Conservation (phyloP, 1,140 invertebrate genomes). For the Caenorhabditis remanei region DNA sequence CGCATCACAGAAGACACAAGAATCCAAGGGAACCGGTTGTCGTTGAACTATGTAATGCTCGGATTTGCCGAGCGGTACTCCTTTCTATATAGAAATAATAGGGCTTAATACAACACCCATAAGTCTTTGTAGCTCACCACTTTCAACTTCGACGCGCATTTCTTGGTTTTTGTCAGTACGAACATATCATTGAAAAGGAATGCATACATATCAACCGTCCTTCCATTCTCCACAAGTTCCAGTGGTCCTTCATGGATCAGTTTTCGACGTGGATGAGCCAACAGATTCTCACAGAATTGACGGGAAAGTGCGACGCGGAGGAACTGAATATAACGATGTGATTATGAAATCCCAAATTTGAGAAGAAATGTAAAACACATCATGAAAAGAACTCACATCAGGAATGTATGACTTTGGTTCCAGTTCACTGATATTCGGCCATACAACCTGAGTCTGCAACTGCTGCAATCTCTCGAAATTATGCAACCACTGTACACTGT, state of each 20-base stretch:
- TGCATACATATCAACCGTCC: slow-evolving; percentile 82
- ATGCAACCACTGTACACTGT: slow-evolving; percentile 85
- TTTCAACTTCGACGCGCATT: slow-evolving; percentile 80
- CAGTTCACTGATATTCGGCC: slow-evolving; percentile 83
- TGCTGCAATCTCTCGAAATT: slow-evolving; percentile 84
- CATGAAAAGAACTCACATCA: slow-evolving; percentile 79
- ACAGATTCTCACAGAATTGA: slow-evolving; percentile 84
- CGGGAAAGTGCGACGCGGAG: slow-evolving; percentile 81
- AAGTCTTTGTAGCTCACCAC: slow-evolving; percentile 58
- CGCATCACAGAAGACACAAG: slow-evolving; percentile 83
- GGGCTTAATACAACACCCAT: too few species aligned
- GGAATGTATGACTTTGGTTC: slow-evolving; percentile 83
- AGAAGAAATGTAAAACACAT: too few species aligned
- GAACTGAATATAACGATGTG: slow-evolving; percentile 78
- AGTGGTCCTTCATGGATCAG: slow-evolving; percentile 83
- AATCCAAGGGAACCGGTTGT: slow-evolving; percentile 83
- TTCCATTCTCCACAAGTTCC: slow-evolving; percentile 81
- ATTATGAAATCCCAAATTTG: too few species aligned
- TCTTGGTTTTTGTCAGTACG: slow-evolving; percentile 83
- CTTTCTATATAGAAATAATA: slow-evolving; percentile 53
- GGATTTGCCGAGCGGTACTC: slow-evolving; percentile 72
- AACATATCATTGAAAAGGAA: slow-evolving; percentile 85
- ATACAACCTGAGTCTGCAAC: slow-evolving; percentile 83
- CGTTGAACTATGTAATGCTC: slow-evolving; percentile 82
- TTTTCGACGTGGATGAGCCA: slow-evolving; percentile 82